Evolutionary conservation across 2,888 invertebrate genomes (phyloP).

Genomic region (Euzetes globulus): DNA sequence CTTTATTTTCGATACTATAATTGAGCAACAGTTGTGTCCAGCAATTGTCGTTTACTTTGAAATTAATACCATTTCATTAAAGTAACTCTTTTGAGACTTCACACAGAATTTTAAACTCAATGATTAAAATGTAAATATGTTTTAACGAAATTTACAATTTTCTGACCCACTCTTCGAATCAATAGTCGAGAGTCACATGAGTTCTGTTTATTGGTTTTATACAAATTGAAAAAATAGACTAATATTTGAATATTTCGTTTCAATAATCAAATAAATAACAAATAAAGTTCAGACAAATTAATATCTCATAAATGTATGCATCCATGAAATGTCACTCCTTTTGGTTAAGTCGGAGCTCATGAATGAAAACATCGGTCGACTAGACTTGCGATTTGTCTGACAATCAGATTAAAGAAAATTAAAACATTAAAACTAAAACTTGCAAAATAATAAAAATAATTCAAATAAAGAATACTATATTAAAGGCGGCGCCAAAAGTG

Average conservation of each 20-base stretch:
- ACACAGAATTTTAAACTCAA: too few relatives aligned
- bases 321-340: not conserved
- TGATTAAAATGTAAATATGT: not conserved
- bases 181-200: not conserved
- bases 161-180: not conserved
- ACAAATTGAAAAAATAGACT: slow-evolving; percentile 22
- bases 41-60: not conserved
- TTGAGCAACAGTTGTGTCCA: slow-evolving; percentile 9
- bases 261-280: slow-evolving; percentile 1
- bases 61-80: not conserved
- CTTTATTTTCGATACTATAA: slow-evolving; percentile 1
- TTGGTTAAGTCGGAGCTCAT: not conserved
- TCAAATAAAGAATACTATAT: too few relatives aligned
- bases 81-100: not conserved
- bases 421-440: too few relatives aligned
- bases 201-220: not conserved
- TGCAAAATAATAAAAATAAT: too few relatives aligned
- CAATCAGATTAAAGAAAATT: too few relatives aligned
- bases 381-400: too few relatives aligned
- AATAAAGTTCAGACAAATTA: slow-evolving; percentile 14
- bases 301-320: not conserved
- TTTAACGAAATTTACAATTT: not conserved
- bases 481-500: too few relatives aligned
- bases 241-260: not conserved
- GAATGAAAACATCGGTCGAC: not conserved